These are phyloP conservation scores for Pelochelys cantorii DNA, from an alignment of 2,797 vertebrate species.

Conservation along the genomic window DNA sequence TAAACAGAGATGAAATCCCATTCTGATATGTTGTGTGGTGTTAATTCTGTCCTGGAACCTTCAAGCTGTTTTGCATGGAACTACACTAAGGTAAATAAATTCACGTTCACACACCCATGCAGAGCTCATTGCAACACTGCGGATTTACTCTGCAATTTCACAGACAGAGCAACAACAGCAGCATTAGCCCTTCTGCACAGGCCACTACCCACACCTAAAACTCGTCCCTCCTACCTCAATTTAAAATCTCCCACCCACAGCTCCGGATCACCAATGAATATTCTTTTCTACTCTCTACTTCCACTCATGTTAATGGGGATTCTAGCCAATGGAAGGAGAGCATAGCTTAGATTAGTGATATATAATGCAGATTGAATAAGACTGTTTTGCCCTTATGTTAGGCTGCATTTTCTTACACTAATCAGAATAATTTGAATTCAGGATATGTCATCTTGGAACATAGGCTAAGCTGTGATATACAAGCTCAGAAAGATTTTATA, in stretches of 20 bases:
- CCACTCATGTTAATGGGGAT: not conserved
- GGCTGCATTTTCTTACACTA: conserved; percentile 21
- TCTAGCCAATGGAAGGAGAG: not conserved
- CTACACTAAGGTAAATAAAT: not conserved
- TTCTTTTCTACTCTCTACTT: not conserved
- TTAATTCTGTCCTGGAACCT: not conserved
- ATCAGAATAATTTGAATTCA: conserved; percentile 34
- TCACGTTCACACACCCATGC: not conserved
- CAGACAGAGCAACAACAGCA: not conserved
- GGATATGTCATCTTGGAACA: not conserved
- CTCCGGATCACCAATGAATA: not conserved
- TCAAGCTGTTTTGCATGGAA: not conserved
- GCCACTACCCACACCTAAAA: not conserved
- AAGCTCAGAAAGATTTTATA: not conserved
- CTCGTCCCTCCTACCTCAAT: not conserved
- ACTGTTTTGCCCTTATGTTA: conserved; percentile 46
- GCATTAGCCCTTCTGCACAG: not conserved
- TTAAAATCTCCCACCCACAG: not conserved
- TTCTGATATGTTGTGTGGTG: not conserved
- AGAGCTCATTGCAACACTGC: not conserved
- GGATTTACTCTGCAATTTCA: not conserved
- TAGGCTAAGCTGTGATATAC: not conserved
- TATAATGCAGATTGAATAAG: not conserved
- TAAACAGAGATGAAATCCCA: not conserved
- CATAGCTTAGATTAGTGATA: not conserved